Evolutionary conservation across 2,797 vertebrate species (phyloP).

Genomic region (Xiphophorus birchmanni): DNA sequence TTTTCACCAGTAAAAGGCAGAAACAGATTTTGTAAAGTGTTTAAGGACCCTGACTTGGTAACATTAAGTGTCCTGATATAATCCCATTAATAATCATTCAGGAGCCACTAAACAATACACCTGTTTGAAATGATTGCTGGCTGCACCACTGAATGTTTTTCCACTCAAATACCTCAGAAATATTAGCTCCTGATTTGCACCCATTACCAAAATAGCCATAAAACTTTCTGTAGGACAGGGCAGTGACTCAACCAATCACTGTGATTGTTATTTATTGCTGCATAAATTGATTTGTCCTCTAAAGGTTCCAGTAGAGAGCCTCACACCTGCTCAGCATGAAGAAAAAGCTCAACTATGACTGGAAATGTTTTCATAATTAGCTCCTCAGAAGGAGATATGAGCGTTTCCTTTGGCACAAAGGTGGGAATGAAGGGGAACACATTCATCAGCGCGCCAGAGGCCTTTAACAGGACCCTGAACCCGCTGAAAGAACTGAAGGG

Average conservation of each 20-base stretch:
- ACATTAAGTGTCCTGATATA: background rate
- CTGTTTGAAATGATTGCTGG: background rate
- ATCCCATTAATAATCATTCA: background rate
- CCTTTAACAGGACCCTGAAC: conserved; percentile 19
- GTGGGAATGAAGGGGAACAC: conserved; percentile 34
- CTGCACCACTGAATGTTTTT: background rate
- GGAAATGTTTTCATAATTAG: background rate
- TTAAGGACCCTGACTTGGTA: background rate
- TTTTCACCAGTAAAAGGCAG: background rate
- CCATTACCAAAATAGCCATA: conserved; percentile 16
- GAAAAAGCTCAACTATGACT: background rate
- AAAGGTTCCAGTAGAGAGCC: background rate
- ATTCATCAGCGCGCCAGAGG: conserved; percentile 41
- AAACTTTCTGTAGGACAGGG: conserved; percentile 20
- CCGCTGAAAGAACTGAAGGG: conserved; percentile 44
- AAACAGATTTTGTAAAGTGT: background rate
- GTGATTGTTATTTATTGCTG: background rate
- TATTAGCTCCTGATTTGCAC: conserved; percentile 14
- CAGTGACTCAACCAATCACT: conserved; percentile 2
- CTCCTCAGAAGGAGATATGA: conserved; percentile 24
- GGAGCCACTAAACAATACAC: background rate
- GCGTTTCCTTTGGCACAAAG: conserved; percentile 49
- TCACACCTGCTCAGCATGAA: conserved; percentile 10
- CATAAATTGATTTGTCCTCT: background rate
- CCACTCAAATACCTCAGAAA: background rate